Evolutionary conservation across 2,113 vertebrate species (phyloP).

Genomic region (Colaptes auratus): DNA sequence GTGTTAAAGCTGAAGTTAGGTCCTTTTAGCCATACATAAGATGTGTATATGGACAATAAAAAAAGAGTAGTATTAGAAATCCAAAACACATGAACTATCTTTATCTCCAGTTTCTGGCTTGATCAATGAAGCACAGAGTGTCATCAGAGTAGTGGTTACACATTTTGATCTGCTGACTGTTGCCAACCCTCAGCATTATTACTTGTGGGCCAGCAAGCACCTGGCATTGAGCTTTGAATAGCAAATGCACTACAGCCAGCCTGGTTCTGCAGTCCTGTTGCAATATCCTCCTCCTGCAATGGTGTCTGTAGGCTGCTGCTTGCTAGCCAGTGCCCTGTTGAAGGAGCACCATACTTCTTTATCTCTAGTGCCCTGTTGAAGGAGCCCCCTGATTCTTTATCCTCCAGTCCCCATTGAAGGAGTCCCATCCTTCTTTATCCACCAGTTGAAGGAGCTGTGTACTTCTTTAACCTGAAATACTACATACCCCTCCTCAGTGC

Average conservation of each 20-base stretch:
- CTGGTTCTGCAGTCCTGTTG: not conserved
- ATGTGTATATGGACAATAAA: not conserved
- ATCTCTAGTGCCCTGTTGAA: not conserved
- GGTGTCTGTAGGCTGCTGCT: not conserved
- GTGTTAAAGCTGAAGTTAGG: not conserved
- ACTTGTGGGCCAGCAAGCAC: not conserved
- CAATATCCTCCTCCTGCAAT: accelerated
- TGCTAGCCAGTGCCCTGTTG: not conserved
- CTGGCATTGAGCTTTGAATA: not conserved
- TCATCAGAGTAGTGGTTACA: not conserved
- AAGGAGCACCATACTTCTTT: not conserved
- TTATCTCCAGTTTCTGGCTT: not conserved
- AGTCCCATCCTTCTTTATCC: not conserved
- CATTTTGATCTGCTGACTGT: not conserved
- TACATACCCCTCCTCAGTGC: not conserved
- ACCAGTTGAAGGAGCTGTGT: not conserved
- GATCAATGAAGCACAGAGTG: not conserved
- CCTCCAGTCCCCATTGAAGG: too few relatives aligned
- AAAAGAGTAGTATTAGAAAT: not conserved
- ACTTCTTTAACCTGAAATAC: not conserved
- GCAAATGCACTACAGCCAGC: not conserved
- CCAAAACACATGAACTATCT: accelerated
- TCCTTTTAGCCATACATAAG: not conserved
- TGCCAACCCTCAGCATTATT: not conserved
- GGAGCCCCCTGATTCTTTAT: not conserved